Evolutionary conservation across 2,888 invertebrate genomes (phyloP), one percentile per base, ranked within the genome.

Genomic region (Synanthedon andrenaeformis): DNA sequence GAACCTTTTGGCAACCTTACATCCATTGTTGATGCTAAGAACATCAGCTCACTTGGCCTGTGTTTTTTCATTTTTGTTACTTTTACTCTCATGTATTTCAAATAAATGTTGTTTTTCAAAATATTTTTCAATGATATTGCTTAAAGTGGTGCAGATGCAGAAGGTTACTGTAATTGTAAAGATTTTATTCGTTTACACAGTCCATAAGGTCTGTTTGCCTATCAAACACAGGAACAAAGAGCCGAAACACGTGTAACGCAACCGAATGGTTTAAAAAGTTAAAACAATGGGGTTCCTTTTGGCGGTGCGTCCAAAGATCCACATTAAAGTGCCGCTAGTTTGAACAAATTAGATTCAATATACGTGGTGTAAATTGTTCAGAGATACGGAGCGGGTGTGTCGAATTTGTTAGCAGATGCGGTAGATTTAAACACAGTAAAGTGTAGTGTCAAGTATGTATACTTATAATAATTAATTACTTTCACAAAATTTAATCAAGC

Each of bases 261-360:
- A 74, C 60, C 58, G 61, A 62, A 14, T 23, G 14, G 42, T 60
- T 57, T 58, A 67, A 65, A 68, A 63, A 65, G 67, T 69, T 74
- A 75, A 76, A 75, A 79, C 77, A 79, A 79, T 76, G 70, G 67
- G 60, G 59, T 59, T 56, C 64, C 67, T 69, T 75, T 73, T 75
- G 69, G 69, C 63, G 60, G 55, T 53, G 58, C 68, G 72, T 72
- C 56, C 60, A 56, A 58, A 72, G 81, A 70, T 69, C 79, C 70
- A 81, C 72, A 81, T 82, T 82, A 79, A 78, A 81, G 77, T 66
- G 76, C 79, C 77, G 79, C 74, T 57, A 56, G 63, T 57, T 59
- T 65, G 76, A 80, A 81, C 80, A 79, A 80, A 81, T 82, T 79
- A 81, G 71, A 68, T 65, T 65, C 76, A 76, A 81, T 81, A 76